Base-by-base conservation (phyloP, 2,113 vertebrate species). In the Columbina picui region DNA sequence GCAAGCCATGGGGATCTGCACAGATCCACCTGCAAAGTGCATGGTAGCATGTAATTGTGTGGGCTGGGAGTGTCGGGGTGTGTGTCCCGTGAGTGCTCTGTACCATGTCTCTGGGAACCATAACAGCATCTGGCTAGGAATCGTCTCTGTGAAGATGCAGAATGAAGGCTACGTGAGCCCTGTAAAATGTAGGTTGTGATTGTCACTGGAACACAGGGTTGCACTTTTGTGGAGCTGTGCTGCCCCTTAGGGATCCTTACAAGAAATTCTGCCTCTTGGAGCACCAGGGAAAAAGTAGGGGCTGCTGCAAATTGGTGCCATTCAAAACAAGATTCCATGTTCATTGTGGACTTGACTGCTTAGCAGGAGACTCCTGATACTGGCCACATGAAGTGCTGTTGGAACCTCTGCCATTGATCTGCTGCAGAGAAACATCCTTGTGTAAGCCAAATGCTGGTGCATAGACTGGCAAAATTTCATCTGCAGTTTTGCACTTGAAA, bases 191-290 rank as follows among this genome's bases (percentile, higher is more conserved):
- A 27, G 29, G 32, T 36, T 53, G 30, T 0, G 2, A 14, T 11
- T 47, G 36, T 26, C 32, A 9, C 50, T 50, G 61, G 45, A 52
- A 52, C 36, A 43, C 22, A 41, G 27, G 57, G n/a, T 34, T 77
- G 55, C 30, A 50, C 36, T 93, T 96, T 7, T 1, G 5, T 63
- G 71, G 76, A 90, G 47, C 83, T 88, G 86, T 86, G 84, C 85
- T 96, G 90, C 76, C 71, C 85, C 86, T 93, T 90, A 89, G 68
- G 96, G 92, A 93, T 77, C 55, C 47, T 53, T 19, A 34, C 15
- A 25, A 68, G 92, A 77, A 94, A 80, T 90, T 92, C 71, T 81
- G 2, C 26, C 56, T 76, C 39, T 23, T 55, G 52, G 45, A 70
- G 38, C 10, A 38, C 32, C 23, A 30, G 34, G 4, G 20, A 18